Evolutionary conservation across 30 jellyfish, hydroid and myxozoan genomes (phyloP).

Genomic region (Aurelia aurita): DNA sequence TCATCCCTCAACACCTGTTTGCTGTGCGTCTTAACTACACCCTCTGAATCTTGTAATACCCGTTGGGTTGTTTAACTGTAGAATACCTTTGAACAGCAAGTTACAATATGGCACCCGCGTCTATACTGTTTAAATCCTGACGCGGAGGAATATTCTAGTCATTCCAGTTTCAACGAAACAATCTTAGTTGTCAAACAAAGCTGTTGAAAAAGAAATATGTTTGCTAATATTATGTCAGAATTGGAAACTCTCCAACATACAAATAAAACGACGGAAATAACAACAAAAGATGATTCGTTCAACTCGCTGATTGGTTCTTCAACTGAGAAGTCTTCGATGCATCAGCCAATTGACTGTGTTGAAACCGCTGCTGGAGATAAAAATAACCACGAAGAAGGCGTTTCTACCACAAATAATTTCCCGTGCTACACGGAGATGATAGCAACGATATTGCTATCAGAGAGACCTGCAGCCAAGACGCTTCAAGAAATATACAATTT

Average conservation of each 20-base stretch:
- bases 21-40: too few species aligned
- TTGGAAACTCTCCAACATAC: too few species aligned
- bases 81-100: neutral
- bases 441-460: constrained; percentile 74
- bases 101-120: constrained; percentile 14
- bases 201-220: too few species aligned
- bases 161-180: neutral
- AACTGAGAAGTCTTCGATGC: neutral
- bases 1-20: too few species aligned
- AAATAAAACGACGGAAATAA: too few species aligned
- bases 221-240: too few species aligned
- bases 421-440: constrained; percentile 93
- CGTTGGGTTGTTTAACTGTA: constrained; percentile 26
- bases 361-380: too few species aligned
- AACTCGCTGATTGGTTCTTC: too few species aligned
- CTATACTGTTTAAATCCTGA: neutral
- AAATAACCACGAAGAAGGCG: too few species aligned
- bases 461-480: constrained; percentile 43
- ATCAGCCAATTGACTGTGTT: too few species aligned
- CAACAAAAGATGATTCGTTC: too few species aligned
- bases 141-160: neutral
- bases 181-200: too few species aligned
- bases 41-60: constrained; percentile 7
- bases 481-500: constrained; percentile 66
- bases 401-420: neutral